Percentiles rank a stretch among this genome's conserved stretches.
Evolutionary conservation across 2,113 vertebrate genomes (phyloP).

Genomic region (Solea senegalensis): DNA sequence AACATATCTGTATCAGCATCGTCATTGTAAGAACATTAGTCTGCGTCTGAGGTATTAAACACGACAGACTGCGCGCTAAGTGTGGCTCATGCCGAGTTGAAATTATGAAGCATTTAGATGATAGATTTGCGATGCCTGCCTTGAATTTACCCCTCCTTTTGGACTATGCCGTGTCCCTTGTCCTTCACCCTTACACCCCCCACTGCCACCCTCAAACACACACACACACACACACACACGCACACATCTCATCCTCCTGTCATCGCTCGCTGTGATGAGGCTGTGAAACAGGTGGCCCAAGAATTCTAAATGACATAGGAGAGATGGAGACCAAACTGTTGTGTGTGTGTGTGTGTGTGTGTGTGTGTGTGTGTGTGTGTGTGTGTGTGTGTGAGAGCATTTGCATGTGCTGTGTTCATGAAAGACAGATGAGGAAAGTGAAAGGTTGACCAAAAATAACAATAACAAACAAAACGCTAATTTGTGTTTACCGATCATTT

Average conservation of each 20-base stretch:
- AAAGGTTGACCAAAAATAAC: slow-evolving; percentile 25
- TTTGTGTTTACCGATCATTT: slow-evolving; percentile 25
- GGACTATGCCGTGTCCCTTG: slow-evolving; percentile 44
- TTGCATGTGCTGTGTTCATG: slow-evolving; percentile 18
- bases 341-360: slow-evolving; percentile 5
- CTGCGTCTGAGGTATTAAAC: not conserved
- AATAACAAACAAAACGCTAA: slow-evolving; percentile 26
- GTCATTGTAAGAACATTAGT: not conserved
- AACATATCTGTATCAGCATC: not conserved
- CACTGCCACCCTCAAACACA: slow-evolving; percentile 4
- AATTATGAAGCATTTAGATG: slow-evolving; percentile 6
- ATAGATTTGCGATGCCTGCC: slow-evolving; percentile 26
- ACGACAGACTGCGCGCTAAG: too few relatives aligned
- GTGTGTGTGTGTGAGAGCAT: slow-evolving; percentile 3
- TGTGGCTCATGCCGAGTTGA: too few relatives aligned
- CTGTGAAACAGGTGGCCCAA: slow-evolving; percentile 71
- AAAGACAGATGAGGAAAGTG: slow-evolving; percentile 35
- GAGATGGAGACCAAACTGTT: slow-evolving; percentile 58
- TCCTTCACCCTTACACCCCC: slow-evolving; percentile 57
- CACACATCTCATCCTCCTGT: slow-evolving; percentile 69
- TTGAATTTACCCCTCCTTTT: slow-evolving; percentile 35
- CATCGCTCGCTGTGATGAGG: slow-evolving; percentile 70
- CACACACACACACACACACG: not conserved
- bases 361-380: slow-evolving; percentile 9
- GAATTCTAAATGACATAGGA: slow-evolving; percentile 69